Conservation (phyloP, 2,113 vertebrate species). For the Malurus alboscapulatus region DNA sequence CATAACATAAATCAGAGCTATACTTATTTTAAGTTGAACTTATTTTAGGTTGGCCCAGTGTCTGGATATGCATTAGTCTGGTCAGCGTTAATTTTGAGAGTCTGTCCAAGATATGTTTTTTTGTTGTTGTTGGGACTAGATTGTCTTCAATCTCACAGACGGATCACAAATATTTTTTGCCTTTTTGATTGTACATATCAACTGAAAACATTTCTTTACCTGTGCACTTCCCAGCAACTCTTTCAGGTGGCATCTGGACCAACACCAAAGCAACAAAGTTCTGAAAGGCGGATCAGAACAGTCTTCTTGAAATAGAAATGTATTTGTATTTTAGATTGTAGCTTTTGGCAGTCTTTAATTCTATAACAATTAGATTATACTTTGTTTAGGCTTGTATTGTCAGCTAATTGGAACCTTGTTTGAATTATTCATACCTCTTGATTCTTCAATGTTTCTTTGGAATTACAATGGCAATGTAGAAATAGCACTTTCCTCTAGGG, state of each 20-base stretch:
- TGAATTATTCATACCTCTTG: conserved; percentile 26
- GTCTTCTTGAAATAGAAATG: neutral
- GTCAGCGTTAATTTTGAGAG: neutral
- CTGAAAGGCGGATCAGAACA: neutral
- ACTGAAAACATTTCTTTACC: neutral
- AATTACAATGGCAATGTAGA: neutral
- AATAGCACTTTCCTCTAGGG: neutral
- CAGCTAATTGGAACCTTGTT: neutral
- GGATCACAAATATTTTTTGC: neutral
- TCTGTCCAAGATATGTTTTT: neutral
- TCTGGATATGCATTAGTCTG: conserved; percentile 15
- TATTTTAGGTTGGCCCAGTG: conserved; percentile 3
- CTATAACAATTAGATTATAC: neutral
- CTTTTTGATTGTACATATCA: neutral
- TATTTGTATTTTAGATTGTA: neutral
- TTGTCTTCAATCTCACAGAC: neutral
- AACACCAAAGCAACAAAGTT: neutral
- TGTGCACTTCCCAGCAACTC: neutral
- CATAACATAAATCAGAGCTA: conserved; percentile 23
- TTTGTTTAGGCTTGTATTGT: neutral
- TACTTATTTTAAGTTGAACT: conserved; percentile 5
- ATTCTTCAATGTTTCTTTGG: neutral
- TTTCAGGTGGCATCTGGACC: neutral
- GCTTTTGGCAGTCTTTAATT: conserved; percentile 2
- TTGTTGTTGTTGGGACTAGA: neutral